These are phyloP conservation scores for Atherix ibis DNA, from an alignment of 2,888 invertebrate species.

Conservation along the genomic window DNA sequence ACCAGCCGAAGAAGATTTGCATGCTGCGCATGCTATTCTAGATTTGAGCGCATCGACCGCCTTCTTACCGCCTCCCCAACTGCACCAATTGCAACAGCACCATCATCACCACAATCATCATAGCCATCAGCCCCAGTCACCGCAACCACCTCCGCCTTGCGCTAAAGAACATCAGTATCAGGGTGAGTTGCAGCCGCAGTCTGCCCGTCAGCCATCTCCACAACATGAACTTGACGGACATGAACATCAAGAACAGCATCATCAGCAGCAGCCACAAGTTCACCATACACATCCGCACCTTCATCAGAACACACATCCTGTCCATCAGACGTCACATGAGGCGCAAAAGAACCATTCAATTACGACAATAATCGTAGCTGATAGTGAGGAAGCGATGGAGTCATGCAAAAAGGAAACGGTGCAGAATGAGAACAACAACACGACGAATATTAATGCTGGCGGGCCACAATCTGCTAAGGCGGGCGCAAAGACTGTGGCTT, in stretches of 20 bases:
- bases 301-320: too few species aligned
- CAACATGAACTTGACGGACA: conserved; percentile 1
- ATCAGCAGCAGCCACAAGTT: conserved; percentile 12
- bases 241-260: conserved; percentile 11
- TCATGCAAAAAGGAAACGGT: conserved; percentile 11
- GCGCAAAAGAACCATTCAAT: conserved; percentile 11
- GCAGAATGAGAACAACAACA: conserved; percentile 32
- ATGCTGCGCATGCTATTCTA: conserved; percentile 76
- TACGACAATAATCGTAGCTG: conserved; percentile 18
- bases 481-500: conserved; percentile 60
- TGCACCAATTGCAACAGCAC: conserved; percentile 28
- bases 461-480: conserved; percentile 18
- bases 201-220: not conserved
- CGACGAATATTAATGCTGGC: conserved; percentile 21
- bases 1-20: conserved; percentile 66
- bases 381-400: conserved; percentile 15
- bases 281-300: too few species aligned
- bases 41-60: conserved; percentile 78
- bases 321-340: too few species aligned
- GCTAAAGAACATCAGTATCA: conserved; percentile 1
- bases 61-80: conserved; percentile 44
- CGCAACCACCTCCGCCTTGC: conserved; percentile 7
- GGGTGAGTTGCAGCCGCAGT: too few species aligned
- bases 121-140: conserved; percentile 6
- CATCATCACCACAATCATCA: conserved; percentile 18